Evolutionary conservation across 37 sponge, comb jelly and placozoan genomes (phyloP).

Genomic region (Bolinopsis microptera): DNA sequence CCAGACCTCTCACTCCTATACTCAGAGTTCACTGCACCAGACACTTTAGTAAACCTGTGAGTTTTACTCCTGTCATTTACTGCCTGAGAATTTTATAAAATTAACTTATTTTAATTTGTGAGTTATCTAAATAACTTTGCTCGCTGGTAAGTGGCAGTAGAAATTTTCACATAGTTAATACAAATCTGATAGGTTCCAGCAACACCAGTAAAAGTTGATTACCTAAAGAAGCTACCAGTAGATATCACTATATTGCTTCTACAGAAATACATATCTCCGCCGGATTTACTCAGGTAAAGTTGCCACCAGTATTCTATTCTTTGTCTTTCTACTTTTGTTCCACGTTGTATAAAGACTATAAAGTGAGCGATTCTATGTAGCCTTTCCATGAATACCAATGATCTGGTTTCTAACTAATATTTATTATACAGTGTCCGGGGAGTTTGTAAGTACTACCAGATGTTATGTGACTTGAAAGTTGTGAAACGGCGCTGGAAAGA

Average conservation of each 20-base stretch:
- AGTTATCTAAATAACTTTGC: too few species aligned
- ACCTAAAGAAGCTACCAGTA: neutral
- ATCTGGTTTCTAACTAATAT: too few species aligned
- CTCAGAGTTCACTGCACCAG: neutral
- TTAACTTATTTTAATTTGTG: too few species aligned
- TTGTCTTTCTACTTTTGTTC: neutral
- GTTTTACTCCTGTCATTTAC: neutral
- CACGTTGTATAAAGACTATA: too few species aligned
- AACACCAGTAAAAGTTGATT: neutral
- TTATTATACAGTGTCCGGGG: neutral
- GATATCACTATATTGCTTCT: neutral
- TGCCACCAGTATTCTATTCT: neutral
- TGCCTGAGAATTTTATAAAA: too few species aligned
- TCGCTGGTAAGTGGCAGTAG: too few species aligned
- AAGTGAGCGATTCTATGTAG: too few species aligned
- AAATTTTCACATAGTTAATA: too few species aligned
- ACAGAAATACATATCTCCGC: neutral
- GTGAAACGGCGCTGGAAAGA: constrained; percentile 27
- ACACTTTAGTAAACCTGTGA: neutral
- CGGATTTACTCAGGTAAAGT: neutral
- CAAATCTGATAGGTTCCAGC: neutral
- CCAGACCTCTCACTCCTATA: neutral
- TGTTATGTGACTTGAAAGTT: constrained; percentile 8
- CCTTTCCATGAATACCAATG: too few species aligned
- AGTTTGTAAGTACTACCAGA: constrained; percentile 16